Conservation (phyloP, 2,113 vertebrate genomes). For the Haliaeetus leucogaster region DNA sequence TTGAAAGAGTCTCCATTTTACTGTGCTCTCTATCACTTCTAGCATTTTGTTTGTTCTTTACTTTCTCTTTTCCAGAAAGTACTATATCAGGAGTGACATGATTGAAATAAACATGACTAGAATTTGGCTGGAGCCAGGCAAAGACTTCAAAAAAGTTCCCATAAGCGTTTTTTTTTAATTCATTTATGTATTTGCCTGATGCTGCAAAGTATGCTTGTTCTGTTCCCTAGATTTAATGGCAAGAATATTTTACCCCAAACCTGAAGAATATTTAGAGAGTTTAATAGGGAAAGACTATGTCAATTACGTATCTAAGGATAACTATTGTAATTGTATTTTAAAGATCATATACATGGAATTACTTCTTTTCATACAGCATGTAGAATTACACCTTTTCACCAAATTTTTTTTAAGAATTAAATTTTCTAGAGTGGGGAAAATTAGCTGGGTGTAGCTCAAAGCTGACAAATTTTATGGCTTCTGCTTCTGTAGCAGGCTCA, state of each 20-base stretch:
- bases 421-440: background rate
- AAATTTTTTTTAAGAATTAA: background rate
- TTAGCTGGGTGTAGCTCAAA: background rate
- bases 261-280: background rate
- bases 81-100: background rate
- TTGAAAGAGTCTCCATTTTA: background rate
- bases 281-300: background rate
- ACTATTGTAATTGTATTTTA: background rate
- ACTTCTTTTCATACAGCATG: background rate
- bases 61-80: background rate
- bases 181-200: background rate
- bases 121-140: background rate
- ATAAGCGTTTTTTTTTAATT: background rate
- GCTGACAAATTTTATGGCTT: background rate
- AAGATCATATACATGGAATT: background rate
- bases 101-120: background rate
- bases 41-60: background rate
- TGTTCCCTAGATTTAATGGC: background rate
- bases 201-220: background rate
- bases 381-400: background rate
- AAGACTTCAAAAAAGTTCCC: background rate
- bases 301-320: background rate
- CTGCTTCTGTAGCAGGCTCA: background rate
- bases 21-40: background rate
- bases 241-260: background rate